Base-by-base conservation (phyloP, 2,113 vertebrate genomes). In the Alligator sinensis region DNA sequence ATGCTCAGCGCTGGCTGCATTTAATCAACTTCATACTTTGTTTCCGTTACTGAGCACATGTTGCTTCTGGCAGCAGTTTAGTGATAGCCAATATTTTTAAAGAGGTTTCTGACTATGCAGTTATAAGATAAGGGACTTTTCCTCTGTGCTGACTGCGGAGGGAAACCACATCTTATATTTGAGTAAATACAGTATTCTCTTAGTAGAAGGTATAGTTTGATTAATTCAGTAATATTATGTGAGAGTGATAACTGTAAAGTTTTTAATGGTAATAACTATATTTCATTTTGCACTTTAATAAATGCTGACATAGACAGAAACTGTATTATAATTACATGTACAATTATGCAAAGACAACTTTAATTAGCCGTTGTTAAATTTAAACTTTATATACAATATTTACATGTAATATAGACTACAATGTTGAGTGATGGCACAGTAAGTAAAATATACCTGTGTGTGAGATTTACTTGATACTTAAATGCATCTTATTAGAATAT, bases 351-450 rank as follows among this genome's bases (percentile, higher is more conserved):
- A 97, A 96, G 92, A 97, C 91, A 97, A 95, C 90, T 97, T 98
- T 97, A 94, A 97, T 97, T 97, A 96, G 96, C 95, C 97, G 97
- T 95, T 97, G 95, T 97, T 98, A 97, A 98, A 98, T 97, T 98
- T 98, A 97, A 97, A 98, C 97, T 88, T 98, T 98, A 98, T 98
- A 98, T 96, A 97, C 99, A 98, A 99, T 98, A 98, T 98, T 97
- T 98, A 98, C 98, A 98, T 60, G 2, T 97, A 98, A 98, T 97
- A 97, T 63, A 96, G 60, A 92, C 74, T 79, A 97, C 88, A 95
- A 92, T 92, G 38, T 24, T 72, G 76, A 96, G 96, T 95, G 93
- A 97, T 97, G 97, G 98, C 92, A 98, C 84, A 97, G 75, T 59
- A 97, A 97, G 60, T 84, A 82, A 93, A 96, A 92, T 85, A 92